Base-by-base conservation (phyloP, 2,797 vertebrate species). In the Pangasius sanitwongsei region DNA sequence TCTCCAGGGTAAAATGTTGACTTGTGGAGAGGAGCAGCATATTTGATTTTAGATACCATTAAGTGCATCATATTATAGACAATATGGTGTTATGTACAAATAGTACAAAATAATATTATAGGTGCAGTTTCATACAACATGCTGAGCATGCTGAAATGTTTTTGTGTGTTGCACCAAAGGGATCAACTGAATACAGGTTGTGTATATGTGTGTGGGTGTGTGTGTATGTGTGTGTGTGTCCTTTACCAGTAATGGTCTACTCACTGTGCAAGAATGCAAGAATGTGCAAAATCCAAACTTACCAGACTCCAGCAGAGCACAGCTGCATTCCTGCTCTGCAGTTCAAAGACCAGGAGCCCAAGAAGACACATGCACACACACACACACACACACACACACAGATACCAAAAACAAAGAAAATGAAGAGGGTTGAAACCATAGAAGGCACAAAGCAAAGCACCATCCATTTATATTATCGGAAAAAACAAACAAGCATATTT, bases 291-390 rank as follows among this genome's bases (percentile, higher is more conserved):
- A 92, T 92, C 92, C 86, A 87, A 74, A 91, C 91, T 92, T 89
- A 93, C 91, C 92, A 48, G 91, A 94, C 95, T 93, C 92, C 95
- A 95, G 87, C 93, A 92, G 94, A 92, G 94, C 95, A 92, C 94
- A 93, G 94, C 94, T 93, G 93, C 95, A 96, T 96, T 97, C 95
- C 92, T 94, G 94, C 94, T 93, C 94, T 91, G 90, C 92, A 93
- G 95, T 95, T 95, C 94, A 96, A 95, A 96, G 94, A 95, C 92
- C 93, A 93, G 88, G 65, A 74, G 83, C 86, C 67, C 70, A 84
- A 83, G 61, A 82, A 88, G 18, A 63, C 75, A 77, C 72, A 72
- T 78, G 83, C 83, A 67, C 80, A 31, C 63, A 75, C 67, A 88
- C 87, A 87, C 87, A 77, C 85, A 87, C 88, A 80, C 44, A 82